Percentiles rank a stretch among this genome's conserved stretches.
These are phyloP conservation scores for Astyanax mexicanus DNA, from an alignment of 2,797 vertebrate genomes.

Conservation along the genomic window DNA sequence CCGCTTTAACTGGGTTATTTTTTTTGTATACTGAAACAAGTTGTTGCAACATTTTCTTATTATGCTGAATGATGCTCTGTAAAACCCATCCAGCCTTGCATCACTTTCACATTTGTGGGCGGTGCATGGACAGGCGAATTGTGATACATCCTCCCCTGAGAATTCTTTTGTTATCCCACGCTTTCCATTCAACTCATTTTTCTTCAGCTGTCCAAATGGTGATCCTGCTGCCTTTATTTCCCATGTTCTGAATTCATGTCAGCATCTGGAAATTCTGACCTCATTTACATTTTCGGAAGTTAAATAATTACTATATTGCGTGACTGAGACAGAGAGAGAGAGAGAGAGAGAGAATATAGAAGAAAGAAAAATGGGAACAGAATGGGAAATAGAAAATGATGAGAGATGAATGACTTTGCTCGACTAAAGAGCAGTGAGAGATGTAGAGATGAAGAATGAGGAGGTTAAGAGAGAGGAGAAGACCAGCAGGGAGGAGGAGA, in stretches of 20 bases:
- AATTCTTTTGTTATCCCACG: background rate
- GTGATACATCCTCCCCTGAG: background rate
- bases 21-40: too few relatives aligned
- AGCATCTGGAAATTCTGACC: conserved; percentile 1
- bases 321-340: background rate
- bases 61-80: too few relatives aligned
- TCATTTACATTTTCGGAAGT: background rate
- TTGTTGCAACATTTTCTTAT: too few relatives aligned
- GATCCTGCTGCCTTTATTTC: background rate
- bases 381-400: conserved; percentile 9
- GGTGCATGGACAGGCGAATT: background rate
- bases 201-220: background rate
- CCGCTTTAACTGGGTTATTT: too few relatives aligned
- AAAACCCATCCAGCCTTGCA: background rate
- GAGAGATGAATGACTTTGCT: conserved; percentile 22
- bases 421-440: background rate
- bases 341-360: conserved; percentile 10
- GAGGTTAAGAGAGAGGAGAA: conserved; percentile 1
- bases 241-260: background rate
- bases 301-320: background rate
- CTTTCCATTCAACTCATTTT: background rate
- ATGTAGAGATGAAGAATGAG: conserved; percentile 15
- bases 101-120: background rate
- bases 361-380: background rate
- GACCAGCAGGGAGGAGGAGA: background rate